Conservation (phyloP, 1,140 invertebrate genomes). For the Holotrichia oblita region DNA sequence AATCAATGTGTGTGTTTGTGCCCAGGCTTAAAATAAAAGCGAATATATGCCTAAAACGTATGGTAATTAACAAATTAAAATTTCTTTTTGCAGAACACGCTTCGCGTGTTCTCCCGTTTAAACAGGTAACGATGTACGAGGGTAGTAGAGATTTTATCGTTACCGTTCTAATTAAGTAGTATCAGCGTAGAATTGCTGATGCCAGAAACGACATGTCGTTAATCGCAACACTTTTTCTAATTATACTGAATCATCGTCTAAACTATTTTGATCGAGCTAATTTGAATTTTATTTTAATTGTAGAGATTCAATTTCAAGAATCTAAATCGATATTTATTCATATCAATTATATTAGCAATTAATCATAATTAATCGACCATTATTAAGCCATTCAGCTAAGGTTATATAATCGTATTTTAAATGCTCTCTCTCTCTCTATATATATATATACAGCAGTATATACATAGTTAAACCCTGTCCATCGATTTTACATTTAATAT, state of each 20-base stretch:
- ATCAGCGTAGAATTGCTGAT: not conserved
- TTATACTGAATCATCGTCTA: too few relatives aligned
- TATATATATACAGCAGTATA: not conserved
- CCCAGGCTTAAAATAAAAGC: not conserved
- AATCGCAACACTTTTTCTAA: not conserved
- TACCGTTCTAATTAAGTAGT: not conserved
- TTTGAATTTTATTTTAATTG: too few relatives aligned
- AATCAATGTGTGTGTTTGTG: not conserved
- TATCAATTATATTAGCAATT: not conserved
- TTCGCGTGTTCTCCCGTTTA: not conserved
- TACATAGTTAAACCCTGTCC: not conserved
- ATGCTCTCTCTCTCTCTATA: not conserved
- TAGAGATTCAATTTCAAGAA: too few relatives aligned
- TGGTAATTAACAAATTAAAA: constrained; percentile 3
- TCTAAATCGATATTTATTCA: not conserved
- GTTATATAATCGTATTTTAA: not conserved
- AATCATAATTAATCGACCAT: not conserved
- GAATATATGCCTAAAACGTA: not conserved
- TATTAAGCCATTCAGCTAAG: not conserved
- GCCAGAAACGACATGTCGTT: not conserved
- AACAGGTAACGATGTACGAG: not conserved
- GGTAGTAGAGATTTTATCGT: constrained; percentile 6
- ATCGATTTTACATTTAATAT: constrained; percentile 36
- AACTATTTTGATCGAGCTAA: too few relatives aligned
- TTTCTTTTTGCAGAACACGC: not conserved